Evolutionary conservation across 2,797 vertebrate genomes (phyloP), one percentile per base, ranked within the genome.

Genomic region (Masticophis lateralis): DNA sequence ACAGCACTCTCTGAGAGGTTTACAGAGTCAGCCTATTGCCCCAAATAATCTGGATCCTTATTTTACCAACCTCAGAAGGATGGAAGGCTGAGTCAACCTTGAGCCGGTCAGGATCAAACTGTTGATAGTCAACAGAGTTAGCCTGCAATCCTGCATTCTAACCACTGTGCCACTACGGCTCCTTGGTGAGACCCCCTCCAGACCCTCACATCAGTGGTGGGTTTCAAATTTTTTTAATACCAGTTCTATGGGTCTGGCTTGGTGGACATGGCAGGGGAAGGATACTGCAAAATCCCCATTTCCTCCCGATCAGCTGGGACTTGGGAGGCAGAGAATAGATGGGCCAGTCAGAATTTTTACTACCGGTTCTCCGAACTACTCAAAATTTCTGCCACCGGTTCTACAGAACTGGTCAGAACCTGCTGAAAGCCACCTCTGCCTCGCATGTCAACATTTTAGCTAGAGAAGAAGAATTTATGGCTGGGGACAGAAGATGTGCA

Each of bases 81-180:
- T 69, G 63, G 28, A 69, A 69, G 13, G 13, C 63, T 32, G 63
- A 69, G 28, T 69, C 63, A n/a, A 69, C 28, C 2, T 16, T 32
- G 13, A 69, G 28, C 13, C 13, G 5, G 28, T n/a, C 13, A 32
- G 28, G 63, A 69, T 69, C 63, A 5, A 69, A 69, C 28, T 69
- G 2, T 28, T 16, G 63, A 14, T 13, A 16, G 5, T 32, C 12
- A n/a, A 13, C 63, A 69, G 28, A 32, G 63, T 69, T 69, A 69
- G 5, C 13, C 28, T 69, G n/a, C 28, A 16, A 32, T 69, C 28
- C 28, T 69, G 28, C 28, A 32, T 16, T 32, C 63, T 69, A 32
- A 69, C 63, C 2, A 16, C 28, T 32, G 63, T 0, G 1, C 5
- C 5, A 14, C 5, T 13, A n/a, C 0, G 28, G 61, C 4, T 66